A percentile compares a stretch with the other conserved stretches of the same genome.
phyloP scores from a whole-genome alignment of 1,140 invertebrate species.

The Parasteatoda tepidariorum region DNA sequence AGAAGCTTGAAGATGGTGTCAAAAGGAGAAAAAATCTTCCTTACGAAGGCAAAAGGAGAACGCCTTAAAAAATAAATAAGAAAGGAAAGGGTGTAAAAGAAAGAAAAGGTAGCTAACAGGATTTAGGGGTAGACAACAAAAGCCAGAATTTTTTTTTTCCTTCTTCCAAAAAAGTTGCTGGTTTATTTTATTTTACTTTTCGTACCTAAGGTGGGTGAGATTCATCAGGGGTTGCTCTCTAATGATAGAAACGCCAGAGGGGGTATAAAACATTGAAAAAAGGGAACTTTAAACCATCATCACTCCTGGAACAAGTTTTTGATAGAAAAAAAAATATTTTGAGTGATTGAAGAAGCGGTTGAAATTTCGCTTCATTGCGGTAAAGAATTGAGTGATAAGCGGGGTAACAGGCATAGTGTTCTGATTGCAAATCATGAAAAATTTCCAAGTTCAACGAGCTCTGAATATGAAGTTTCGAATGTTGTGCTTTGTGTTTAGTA shows the following conservation, averaged over 20 bases:
- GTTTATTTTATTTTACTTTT: background rate
- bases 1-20: constrained; percentile 9
- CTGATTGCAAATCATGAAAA: background rate
- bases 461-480: no score
- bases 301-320: background rate
- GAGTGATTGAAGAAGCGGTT: background rate
- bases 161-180: background rate
- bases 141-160: background rate
- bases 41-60: constrained; percentile 23
- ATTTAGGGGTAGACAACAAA: constrained; percentile 41
- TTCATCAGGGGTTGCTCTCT: constrained; percentile 47
- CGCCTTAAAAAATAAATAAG: constrained; percentile 40
- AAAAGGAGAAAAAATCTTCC: background rate
- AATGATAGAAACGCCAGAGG: constrained; percentile 17
- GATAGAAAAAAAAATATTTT: background rate
- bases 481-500: no score
- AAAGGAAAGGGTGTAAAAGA: constrained; percentile 15
- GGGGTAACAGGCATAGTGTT: background rate
- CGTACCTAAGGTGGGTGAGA: background rate
- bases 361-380: background rate
- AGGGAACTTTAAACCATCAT: constrained; percentile 18
- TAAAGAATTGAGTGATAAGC: background rate
- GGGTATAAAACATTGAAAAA: background rate
- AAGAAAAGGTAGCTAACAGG: constrained; percentile 32
- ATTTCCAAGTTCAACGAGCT: no score